Base-by-base conservation (phyloP, 2,888 invertebrate genomes). In the Matsumyia berberina region DNA sequence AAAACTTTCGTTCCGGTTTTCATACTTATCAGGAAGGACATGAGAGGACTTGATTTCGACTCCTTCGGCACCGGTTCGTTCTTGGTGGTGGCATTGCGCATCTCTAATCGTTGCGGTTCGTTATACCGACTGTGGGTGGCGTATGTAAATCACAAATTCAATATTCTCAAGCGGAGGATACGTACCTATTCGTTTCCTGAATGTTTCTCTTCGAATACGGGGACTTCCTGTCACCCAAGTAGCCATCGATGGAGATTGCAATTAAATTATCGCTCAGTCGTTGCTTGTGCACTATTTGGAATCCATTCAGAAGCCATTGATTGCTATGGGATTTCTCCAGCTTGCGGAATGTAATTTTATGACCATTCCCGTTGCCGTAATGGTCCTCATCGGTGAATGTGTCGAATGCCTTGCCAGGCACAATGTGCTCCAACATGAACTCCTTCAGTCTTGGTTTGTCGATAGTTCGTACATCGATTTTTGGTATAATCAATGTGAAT, bases 1-100 rank as follows among this genome's bases (percentile, higher is more conserved):
- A 94, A 94, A 62, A 94, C 94, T 89, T 94, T 92, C 74, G 94
- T 94, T 76, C 94, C 94, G 85, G 93, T 93, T 90, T 94, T 94
- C 89, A 94, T 93, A 90, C 93, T 93, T 86, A 93, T 92, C 86
- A 94, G 90, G 88, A 94, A 92, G 69, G 90, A 91, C 90, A 92
- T 92, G 85, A 92, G 88, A 66, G 90, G 90, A 83, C 90, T 92
- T 53, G 90, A 88, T 87, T 90, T 91, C 53, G 92, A 91, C 86
- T 91, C 91, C 82, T 90, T 91, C 64, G 90, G 89, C 79, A 91
- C 89, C 87, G 91, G 91, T 83, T 91, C 89, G 85, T 91, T 91
- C 88, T 90, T 91, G 17, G 90, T 91, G 58, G 90, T 90, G 9
- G 89, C 87, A 80, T 89, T 90, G 67, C 89, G 91, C 89, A 91